A percentile compares a stretch with the other conserved stretches of the same genome.
Evolutionary conservation across 1,140 invertebrate species (phyloP).

Genomic region (Papilio polyxenes): DNA sequence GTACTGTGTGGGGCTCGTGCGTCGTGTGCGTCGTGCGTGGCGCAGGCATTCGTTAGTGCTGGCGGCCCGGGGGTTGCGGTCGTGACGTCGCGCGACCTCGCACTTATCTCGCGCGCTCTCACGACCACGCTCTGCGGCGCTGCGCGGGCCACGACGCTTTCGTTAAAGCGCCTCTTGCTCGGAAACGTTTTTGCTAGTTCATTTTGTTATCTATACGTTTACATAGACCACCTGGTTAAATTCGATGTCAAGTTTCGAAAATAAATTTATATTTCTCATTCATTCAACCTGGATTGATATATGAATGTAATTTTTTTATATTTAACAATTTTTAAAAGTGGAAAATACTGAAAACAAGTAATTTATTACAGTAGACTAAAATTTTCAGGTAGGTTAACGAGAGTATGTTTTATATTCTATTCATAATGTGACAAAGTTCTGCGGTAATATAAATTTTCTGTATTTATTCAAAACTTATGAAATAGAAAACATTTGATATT

Average conservation of each 20-base stretch:
- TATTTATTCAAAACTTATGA: too few species aligned
- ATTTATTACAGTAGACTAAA: too few species aligned
- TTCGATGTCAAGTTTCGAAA: slow-evolving; percentile 1
- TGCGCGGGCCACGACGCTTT: slow-evolving; percentile 60
- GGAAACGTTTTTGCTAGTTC: slow-evolving; percentile 12
- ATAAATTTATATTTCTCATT: background rate
- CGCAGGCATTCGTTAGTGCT: slow-evolving; percentile 44
- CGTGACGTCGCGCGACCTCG: slow-evolving; percentile 73
- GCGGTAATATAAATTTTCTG: background rate
- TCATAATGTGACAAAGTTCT: too few species aligned
- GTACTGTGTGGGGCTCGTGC: background rate
- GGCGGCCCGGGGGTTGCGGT: slow-evolving; percentile 53
- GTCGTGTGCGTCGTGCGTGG: slow-evolving; percentile 48
- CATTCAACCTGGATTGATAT: background rate
- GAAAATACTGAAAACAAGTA: too few species aligned
- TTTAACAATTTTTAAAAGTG: too few species aligned
- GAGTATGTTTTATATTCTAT: too few species aligned
- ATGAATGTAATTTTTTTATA: background rate
- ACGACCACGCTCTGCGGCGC: slow-evolving; percentile 67
- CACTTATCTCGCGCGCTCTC: slow-evolving; percentile 74
- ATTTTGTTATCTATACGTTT: slow-evolving; percentile 5
- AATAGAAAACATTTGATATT: background rate
- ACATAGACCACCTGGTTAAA: slow-evolving; percentile 1
- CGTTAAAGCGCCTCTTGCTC: slow-evolving; percentile 54
- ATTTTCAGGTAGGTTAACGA: too few species aligned